phyloP scores from a whole-genome alignment of 1,140 invertebrate genomes.

The Augochlora pura region DNA sequence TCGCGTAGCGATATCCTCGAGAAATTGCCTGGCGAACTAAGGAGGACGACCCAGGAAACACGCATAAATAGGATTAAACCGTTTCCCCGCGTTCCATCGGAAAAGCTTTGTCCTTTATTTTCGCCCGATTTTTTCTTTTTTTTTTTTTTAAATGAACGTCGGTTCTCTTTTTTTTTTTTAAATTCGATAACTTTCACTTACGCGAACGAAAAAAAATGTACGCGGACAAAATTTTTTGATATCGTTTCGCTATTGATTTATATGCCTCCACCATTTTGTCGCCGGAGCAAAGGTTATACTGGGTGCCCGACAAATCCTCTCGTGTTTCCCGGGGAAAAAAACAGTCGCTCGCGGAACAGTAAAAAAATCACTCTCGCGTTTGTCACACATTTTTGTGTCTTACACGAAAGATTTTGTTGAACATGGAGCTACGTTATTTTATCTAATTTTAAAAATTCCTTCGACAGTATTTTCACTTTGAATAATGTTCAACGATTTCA shows the following conservation, averaged over 20 bases:
- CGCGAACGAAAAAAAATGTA: neutral
- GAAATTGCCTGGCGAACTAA: slow-evolving; percentile 39
- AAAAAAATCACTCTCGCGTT: neutral
- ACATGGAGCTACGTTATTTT: neutral
- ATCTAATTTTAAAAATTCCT: neutral
- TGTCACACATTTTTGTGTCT: neutral
- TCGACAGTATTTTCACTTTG: neutral
- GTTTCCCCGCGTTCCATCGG: neutral
- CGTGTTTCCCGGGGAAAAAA: neutral
- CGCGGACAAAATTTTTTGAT: neutral
- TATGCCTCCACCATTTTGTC: slow-evolving; percentile 12
- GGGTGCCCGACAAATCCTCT: neutral
- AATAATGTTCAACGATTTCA: too few relatives aligned
- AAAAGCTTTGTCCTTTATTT: slow-evolving; percentile 3
- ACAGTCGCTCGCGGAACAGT: neutral
- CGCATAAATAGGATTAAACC: neutral
- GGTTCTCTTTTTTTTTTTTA: neutral
- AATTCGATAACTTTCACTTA: slow-evolving; percentile 40
- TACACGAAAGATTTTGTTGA: neutral
- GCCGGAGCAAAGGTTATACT: slow-evolving; percentile 6
- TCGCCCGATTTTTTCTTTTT: neutral
- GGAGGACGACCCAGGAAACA: neutral
- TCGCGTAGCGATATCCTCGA: slow-evolving; percentile 12
- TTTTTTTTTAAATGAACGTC: slow-evolving; percentile 5
- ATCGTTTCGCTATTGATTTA: slow-evolving; percentile 13